Evolutionary conservation across 92 coral and sea anemone genomes (phyloP), one percentile per base, ranked within the genome.

Genomic region (Siderastrea radians): DNA sequence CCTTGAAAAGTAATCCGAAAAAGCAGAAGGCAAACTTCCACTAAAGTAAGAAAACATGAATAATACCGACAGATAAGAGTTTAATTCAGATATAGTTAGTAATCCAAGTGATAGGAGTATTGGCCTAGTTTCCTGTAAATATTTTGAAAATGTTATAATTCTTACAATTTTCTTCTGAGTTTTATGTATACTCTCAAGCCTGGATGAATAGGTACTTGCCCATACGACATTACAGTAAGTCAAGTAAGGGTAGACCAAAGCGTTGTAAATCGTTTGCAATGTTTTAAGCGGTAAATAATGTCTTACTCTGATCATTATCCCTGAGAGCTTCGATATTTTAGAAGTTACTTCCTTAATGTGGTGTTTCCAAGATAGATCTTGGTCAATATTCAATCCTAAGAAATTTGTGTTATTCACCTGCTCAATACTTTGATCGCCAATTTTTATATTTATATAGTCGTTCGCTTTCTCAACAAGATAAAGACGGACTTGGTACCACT

Each of bases 141-240:
- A 64, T 26, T 64, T 64, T 15, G 68, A 64, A 64, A 74, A 74
- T 45, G 78, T 74, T 26, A 76, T 55, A 52, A 76, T 76, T 76
- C 80, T 15, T 15, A 16, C 47, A 52, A 60, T 43, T 52, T 53
- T 50, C 49, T 52, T 76, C 47, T 76, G 80, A 8, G 15, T 26
- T 76, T 52, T 76, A 1, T 52, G 52, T 44, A 55, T 4, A n/a
- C 16, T 49, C 10, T 54, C 68, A 6, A 77, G 50, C 49, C 49
- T 77, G n/a, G 64, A 78, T 8, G 82, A 69, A 64, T 78, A 78
- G 17, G 82, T 5, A 78, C 70, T 78, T 58, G 82, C 82, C 82
- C 82, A 78, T 64, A 57, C 82, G 51, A 57, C 65, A 78, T 78
- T 78, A 64, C 70, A 77, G 58, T 77, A 77, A 64, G 38, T 45